Evolutionary conservation across 2,113 vertebrate genomes (phyloP).

Genomic region (Nesoenas mayeri): DNA sequence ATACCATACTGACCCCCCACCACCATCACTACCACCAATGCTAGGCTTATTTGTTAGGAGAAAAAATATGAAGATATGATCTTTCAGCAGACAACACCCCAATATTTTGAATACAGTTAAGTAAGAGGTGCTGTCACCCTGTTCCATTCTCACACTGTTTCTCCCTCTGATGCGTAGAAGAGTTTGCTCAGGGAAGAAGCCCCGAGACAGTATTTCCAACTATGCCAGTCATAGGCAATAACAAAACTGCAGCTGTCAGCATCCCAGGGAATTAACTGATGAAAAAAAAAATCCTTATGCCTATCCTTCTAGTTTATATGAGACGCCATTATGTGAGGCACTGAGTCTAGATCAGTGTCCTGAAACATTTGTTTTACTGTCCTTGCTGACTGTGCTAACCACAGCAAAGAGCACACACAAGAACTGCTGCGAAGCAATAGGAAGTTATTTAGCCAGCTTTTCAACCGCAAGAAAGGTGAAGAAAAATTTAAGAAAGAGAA

Average conservation of each 20-base stretch:
- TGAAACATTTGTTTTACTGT: conserved; percentile 14
- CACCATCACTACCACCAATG: not conserved
- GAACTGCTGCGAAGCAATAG: not conserved
- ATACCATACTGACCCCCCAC: not conserved
- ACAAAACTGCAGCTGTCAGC: conserved; percentile 15
- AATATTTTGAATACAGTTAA: not conserved
- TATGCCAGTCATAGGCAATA: not conserved
- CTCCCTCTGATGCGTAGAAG: fast-evolving
- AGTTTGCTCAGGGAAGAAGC: not conserved
- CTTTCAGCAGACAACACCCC: not conserved
- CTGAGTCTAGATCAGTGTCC: not conserved
- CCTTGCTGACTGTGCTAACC: not conserved
- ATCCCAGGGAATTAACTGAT: not conserved
- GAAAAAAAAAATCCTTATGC: not conserved
- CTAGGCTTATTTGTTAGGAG: not conserved
- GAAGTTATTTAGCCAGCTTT: not conserved
- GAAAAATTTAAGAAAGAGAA: conserved; percentile 9
- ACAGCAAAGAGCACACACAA: not conserved
- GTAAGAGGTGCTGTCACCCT: not conserved
- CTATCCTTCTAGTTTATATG: not conserved
- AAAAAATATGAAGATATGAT: not conserved
- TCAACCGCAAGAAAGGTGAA: not conserved
- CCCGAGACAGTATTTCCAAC: not conserved
- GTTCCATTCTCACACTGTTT: not conserved
- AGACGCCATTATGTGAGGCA: not conserved